Evolutionary conservation across 2,113 vertebrate species (phyloP), one percentile per base, ranked within the genome.

Genomic region (Oreocharis arfaki): DNA sequence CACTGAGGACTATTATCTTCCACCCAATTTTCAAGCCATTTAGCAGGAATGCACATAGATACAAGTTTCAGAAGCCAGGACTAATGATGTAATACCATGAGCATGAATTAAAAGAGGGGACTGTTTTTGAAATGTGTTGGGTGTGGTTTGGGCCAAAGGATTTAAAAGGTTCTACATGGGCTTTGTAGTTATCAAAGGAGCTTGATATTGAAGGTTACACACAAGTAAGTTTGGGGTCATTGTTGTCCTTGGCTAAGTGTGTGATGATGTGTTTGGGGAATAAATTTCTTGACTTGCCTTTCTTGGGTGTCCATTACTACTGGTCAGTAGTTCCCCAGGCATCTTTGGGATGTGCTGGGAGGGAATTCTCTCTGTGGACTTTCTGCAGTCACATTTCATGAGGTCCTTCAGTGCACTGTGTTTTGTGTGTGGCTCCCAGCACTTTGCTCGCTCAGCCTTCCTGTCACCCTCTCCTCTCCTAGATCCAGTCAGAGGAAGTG

Each of bases 401-500:
- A 35, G 49, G 30, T 7, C 24, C 19, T 3, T 15, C 53, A 39
- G 5, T 0, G 44, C 84, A 12, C 28, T 1, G 59, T 18, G 27
- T 4, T 32, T 32, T 16, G 19, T 32, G 69, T 16, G 20, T 16
- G 28, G 14, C 3, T 74, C 50, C 13, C 55, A 27, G 59, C 56
- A 22, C 3, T 8, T 13, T 13, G 12, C 33, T 46, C 12, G 6
- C 39, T 11, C 26, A 39, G 39, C 61, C 61, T 37, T 28, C 64
- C 39, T 53, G 35, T 52, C 2, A 1, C 68, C 28, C 11, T 37
- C 11, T 14, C 20, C 37, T 13, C 39, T 68, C 52, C 11, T 24
- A 99, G 98, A 79, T 96, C 97, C 6, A 95, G 98, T 39, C 98
- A 98, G 86, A 98, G 98, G 97, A 99, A 99, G 93, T 97, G 97